phyloP scores from a whole-genome alignment of 2,888 invertebrate species.

The Sclerodermus sp. region DNA sequence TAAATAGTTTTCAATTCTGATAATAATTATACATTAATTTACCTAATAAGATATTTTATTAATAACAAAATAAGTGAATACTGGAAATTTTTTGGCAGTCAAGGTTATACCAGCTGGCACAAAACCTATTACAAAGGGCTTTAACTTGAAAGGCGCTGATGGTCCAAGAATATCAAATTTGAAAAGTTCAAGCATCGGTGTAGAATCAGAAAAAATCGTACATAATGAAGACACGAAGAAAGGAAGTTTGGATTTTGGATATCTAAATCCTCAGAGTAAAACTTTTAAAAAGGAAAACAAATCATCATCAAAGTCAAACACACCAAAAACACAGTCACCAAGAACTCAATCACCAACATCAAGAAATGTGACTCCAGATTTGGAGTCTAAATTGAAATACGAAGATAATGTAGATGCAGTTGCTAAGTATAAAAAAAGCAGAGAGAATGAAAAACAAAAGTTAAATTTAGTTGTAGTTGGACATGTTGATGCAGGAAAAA shows the following conservation, averaged over 20 bases:
- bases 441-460: constrained; percentile 80
- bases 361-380: constrained; percentile 54
- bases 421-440: constrained; percentile 71
- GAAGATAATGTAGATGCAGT: constrained; percentile 65
- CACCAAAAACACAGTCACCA: constrained; percentile 67
- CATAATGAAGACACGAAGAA: constrained; percentile 40
- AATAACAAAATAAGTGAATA: neutral
- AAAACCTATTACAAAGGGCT: constrained; percentile 43
- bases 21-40: neutral
- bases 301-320: constrained; percentile 48
- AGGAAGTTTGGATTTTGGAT: constrained; percentile 49
- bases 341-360: constrained; percentile 71
- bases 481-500: constrained; percentile 97
- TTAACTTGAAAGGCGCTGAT: constrained; percentile 40
- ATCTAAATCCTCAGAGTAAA: neutral
- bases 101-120: constrained; percentile 47
- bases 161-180: constrained; percentile 22
- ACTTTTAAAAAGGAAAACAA: constrained; percentile 41
- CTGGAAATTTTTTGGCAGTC: constrained; percentile 30
- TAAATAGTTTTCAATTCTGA: no score
- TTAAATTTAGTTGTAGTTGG: constrained; percentile 91
- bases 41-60: neutral
- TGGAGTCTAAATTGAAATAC: constrained; percentile 51
- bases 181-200: neutral
- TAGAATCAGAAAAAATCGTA: constrained; percentile 21